Percentiles rank a stretch among this genome's conserved stretches.
Conservation (phyloP, 2,113 vertebrate species). For the Campylomormyrus numenius region DNA sequence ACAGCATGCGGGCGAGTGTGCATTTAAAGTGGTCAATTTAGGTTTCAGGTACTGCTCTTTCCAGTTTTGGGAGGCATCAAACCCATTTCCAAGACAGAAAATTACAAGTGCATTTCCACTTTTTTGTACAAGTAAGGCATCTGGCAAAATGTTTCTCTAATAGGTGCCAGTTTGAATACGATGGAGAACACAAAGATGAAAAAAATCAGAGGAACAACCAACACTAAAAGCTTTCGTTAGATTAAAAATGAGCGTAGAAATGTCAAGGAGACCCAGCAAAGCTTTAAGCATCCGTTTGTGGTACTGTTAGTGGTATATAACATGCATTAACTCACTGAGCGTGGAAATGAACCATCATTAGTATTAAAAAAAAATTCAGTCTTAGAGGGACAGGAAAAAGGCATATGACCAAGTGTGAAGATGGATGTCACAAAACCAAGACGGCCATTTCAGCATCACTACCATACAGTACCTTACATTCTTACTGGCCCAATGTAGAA, state of each 20-base stretch:
- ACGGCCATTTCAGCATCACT: background rate
- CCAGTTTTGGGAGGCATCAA: background rate
- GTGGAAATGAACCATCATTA: background rate
- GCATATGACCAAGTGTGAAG: background rate
- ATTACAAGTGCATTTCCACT: slow-evolving; percentile 1
- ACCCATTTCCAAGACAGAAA: background rate
- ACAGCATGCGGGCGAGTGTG: background rate
- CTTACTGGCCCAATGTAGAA: background rate
- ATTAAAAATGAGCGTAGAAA: background rate
- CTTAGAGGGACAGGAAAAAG: background rate
- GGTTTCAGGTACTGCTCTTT: background rate
- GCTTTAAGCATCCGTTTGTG: background rate
- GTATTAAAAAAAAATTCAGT: background rate
- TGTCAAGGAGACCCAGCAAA: background rate
- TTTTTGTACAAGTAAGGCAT: background rate
- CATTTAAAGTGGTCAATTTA: background rate
- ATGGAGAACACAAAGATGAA: too few species aligned
- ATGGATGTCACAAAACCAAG: background rate
- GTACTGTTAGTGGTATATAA: background rate
- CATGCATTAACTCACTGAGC: background rate
- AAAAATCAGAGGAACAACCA: background rate
- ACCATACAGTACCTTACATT: background rate
- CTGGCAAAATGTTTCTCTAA: background rate
- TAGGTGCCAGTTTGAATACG: background rate
- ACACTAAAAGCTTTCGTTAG: background rate